Base-by-base conservation (phyloP, 1,140 invertebrate genomes). In the Schlechtendalia chinensis region DNA sequence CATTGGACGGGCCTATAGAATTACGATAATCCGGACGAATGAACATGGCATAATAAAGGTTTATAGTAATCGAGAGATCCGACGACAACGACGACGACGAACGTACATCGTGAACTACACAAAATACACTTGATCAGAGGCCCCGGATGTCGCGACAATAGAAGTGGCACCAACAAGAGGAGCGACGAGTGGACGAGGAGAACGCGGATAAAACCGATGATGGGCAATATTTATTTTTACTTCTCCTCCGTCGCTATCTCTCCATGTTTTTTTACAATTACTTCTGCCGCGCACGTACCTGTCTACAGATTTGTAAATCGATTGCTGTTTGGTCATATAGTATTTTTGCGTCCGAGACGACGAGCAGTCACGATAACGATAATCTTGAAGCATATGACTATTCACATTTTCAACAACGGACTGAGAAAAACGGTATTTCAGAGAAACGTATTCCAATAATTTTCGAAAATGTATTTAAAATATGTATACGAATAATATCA, bases 21-120 rank as follows among this genome's bases (percentile, higher is more conserved):
- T 32, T 77, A 77, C 74, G 74, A 77, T 77, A 77, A 77, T 77
- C 74, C 74, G 39, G 74, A 77, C 74, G 74, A 77, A 77, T n/a
- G 74, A 77, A 77, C 74, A 77, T 45, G 29, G 27, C 22, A 39
- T 8, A 77, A 77, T 77, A 77, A 77, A 59, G 74, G 74, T 59
- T 59, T 45, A 58, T 77, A 75, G 53, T 75, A 75, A 75, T 58
- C 72, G 72, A 58, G 53, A 75, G 53, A 75, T 59, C 12, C 72
- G 50, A 29, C 29, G 29, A 19, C 32, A 5, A 0, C 29, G 63
- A 19, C 29, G n/a, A 10, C 29, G 53, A 39, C 32, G 32, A 8
- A 16, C 24, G 24, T 32, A 56, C 14, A 24, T 50, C 50, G 50
- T 54, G 71, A 74, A 74, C 53, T 27, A 56, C 54, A 74, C 19